phyloP scores from a whole-genome alignment of 2,888 invertebrate species.

The Imbricaverruca yamaguchii region DNA sequence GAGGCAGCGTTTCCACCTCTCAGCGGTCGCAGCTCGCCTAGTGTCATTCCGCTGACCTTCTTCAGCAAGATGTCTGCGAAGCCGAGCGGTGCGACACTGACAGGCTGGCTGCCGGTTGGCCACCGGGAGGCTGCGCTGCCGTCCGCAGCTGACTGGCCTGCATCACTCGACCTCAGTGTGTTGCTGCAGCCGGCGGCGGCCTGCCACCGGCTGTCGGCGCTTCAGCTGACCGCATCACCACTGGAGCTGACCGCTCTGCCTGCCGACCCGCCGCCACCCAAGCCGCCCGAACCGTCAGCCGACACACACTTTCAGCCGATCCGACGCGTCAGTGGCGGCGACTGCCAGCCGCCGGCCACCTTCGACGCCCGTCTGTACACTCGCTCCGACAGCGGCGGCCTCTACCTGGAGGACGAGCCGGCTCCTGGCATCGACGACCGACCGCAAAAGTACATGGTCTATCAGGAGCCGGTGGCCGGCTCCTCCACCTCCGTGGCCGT shows the following conservation, averaged over 20 bases:
- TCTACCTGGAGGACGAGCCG: constrained; percentile 50
- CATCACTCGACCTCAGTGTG: neutral
- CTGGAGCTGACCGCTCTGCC: neutral
- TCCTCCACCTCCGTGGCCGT: too few species aligned
- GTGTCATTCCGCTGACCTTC: constrained; percentile 11
- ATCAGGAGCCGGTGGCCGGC: constrained; percentile 41
- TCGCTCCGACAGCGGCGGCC: constrained; percentile 56
- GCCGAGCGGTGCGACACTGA: neutral
- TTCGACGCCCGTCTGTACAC: constrained; percentile 54
- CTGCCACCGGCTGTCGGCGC: neutral
- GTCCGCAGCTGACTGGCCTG: constrained; percentile 6
- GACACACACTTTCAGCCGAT: constrained; percentile 80
- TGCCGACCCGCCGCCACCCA: neutral
- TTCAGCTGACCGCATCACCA: neutral
- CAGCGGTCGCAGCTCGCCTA: neutral
- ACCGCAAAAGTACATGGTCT: constrained; percentile 44
- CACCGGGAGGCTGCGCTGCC: neutral
- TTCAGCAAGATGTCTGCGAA: constrained; percentile 1
- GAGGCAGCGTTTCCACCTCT: constrained; percentile 10
- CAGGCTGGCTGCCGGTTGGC: neutral
- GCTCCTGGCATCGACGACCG: constrained; percentile 33
- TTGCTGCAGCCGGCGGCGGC: neutral
- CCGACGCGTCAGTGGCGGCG: constrained; percentile 48
- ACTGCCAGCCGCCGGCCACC: constrained; percentile 63
- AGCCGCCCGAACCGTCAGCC: constrained; percentile 50